Conservation (phyloP, 2,888 invertebrate species). For the Parasteatoda lunata region DNA sequence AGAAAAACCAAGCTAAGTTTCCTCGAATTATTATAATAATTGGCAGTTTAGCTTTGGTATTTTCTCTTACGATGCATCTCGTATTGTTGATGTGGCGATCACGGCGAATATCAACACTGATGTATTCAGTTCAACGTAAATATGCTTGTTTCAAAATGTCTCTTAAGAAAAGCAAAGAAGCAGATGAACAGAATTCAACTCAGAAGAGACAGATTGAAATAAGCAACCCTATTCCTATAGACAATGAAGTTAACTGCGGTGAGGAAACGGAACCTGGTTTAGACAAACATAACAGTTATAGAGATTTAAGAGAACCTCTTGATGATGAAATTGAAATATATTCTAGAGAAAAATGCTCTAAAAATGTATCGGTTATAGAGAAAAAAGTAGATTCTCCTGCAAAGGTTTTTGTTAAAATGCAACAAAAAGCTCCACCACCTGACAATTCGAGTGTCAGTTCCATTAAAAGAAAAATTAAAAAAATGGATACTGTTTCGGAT, state of each 20-base stretch:
- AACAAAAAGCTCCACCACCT: not conserved
- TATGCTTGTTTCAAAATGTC: constrained; percentile 28
- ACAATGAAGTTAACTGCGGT: not conserved
- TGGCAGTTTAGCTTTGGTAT: constrained; percentile 35
- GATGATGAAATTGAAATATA: constrained; percentile 62
- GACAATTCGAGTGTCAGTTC: not conserved
- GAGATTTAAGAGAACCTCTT: constrained; percentile 51
- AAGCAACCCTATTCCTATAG: constrained; percentile 15
- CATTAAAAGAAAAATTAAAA: not conserved
- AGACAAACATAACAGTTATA: constrained; percentile 46
- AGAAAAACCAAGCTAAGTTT: constrained; percentile 7
- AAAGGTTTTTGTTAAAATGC: not conserved
- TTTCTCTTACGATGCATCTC: constrained; percentile 40
- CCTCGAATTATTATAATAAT: constrained; percentile 27
- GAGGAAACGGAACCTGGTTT: not conserved
- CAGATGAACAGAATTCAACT: not conserved
- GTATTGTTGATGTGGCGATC: constrained; percentile 56
- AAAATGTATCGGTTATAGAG: not conserved
- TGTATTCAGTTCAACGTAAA: constrained; percentile 21
- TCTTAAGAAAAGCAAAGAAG: not conserved
- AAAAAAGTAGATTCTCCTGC: not conserved
- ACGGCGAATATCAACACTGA: constrained; percentile 18
- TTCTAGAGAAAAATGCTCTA: not conserved
- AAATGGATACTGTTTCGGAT: not conserved
- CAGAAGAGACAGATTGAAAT: constrained; percentile 18